Conservation (phyloP, 2,113 vertebrate genomes). For the Odocoileus hemionus region DNA sequence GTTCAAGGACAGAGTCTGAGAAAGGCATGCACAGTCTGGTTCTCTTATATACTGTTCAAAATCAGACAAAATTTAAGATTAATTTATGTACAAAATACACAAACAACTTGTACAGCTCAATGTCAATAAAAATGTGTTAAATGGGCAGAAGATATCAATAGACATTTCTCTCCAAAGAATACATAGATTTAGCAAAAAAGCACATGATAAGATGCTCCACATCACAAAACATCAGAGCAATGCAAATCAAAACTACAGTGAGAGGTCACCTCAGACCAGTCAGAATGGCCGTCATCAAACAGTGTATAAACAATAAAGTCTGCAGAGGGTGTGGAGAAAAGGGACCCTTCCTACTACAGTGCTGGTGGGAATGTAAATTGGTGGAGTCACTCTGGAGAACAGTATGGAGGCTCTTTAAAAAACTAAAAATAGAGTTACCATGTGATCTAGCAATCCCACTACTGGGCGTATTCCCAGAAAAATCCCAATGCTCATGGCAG, state of each 20-base stretch:
- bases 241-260: background rate
- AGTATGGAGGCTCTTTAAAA: background rate
- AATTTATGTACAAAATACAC: background rate
- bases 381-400: background rate
- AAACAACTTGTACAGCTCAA: background rate
- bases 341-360: background rate
- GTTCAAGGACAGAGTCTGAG: background rate
- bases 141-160: background rate
- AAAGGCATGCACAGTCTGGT: no score
- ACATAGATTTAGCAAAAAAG: background rate
- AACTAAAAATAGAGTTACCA: background rate
- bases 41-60: background rate
- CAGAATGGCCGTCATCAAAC: background rate
- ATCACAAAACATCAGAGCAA: background rate
- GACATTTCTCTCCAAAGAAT: background rate
- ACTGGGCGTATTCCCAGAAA: background rate
- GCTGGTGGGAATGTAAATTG: background rate
- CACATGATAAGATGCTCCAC: background rate
- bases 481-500: background rate
- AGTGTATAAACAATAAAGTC: background rate
- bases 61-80: background rate
- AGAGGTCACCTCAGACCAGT: background rate
- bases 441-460: background rate
- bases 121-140: background rate
- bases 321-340: background rate